Evolutionary conservation across 2,113 vertebrate species (phyloP).

Genomic region (Pelecanoides urinatrix): DNA sequence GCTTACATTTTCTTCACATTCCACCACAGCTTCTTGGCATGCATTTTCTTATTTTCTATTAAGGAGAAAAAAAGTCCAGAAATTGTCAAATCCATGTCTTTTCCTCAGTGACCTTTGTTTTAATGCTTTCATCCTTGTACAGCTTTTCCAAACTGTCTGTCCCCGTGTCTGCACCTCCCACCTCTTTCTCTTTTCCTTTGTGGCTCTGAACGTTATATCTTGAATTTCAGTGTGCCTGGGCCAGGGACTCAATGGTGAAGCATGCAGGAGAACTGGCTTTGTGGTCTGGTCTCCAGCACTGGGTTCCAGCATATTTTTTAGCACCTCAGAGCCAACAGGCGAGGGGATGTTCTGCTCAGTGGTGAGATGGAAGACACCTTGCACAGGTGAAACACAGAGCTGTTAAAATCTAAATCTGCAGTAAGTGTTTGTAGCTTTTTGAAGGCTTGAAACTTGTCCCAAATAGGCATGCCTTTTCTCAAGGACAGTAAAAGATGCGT

Average conservation of each 20-base stretch:
- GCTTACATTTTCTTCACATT: neutral
- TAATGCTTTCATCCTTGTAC: neutral
- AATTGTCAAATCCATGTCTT: neutral
- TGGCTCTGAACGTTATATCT: neutral
- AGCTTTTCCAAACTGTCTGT: neutral
- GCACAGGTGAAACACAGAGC: neutral
- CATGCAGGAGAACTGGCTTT: neutral
- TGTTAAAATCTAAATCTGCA: neutral
- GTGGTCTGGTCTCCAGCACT: neutral
- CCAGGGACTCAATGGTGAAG: neutral
- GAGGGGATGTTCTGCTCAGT: neutral
- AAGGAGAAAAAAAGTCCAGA: neutral
- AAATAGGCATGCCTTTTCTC: neutral
- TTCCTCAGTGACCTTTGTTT: neutral
- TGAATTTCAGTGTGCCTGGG: neutral
- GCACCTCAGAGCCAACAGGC: neutral
- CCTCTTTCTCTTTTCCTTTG: neutral
- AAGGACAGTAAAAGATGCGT: neutral
- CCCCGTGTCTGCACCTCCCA: neutral
- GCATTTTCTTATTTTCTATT: neutral
- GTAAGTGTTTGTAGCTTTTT: neutral
- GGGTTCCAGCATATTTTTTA: neutral
- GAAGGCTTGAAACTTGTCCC: neutral
- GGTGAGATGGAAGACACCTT: neutral
- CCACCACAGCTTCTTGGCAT: neutral